Conservation (phyloP, 1,140 invertebrate species). For the Cepaea nemoralis region DNA sequence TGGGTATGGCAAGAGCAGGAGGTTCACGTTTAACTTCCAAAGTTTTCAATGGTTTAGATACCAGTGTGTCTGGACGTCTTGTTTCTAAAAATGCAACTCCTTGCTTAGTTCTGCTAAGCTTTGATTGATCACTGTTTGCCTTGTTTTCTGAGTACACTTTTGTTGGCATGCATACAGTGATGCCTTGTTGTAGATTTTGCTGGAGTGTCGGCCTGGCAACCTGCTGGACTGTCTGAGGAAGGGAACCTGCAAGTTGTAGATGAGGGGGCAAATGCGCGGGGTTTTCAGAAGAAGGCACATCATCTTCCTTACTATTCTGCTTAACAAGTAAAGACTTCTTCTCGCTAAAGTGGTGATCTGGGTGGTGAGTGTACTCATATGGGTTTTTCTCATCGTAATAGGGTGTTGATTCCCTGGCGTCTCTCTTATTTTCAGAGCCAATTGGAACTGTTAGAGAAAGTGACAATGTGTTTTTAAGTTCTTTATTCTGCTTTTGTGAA, state of each 20-base stretch:
- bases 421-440: neutral
- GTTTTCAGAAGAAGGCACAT: neutral
- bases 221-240: neutral
- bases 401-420: neutral
- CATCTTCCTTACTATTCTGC: neutral
- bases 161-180: neutral
- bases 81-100: neutral
- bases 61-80: neutral
- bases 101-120: neutral
- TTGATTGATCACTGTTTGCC: neutral
- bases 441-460: neutral
- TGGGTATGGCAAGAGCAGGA: neutral
- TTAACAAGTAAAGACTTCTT: neutral
- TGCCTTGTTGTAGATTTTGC: neutral
- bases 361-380: neutral
- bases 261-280: neutral
- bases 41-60: neutral
- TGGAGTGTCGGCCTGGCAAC: neutral
- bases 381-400: neutral
- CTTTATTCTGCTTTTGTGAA: neutral
- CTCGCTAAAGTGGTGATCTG: neutral
- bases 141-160: neutral
- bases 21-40: neutral
- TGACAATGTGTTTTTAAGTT: neutral
- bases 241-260: neutral